A percentile compares a stretch with the other conserved stretches of the same genome.
Conservation (phyloP, 2,888 invertebrate species). For the Ennomos quercinarius region DNA sequence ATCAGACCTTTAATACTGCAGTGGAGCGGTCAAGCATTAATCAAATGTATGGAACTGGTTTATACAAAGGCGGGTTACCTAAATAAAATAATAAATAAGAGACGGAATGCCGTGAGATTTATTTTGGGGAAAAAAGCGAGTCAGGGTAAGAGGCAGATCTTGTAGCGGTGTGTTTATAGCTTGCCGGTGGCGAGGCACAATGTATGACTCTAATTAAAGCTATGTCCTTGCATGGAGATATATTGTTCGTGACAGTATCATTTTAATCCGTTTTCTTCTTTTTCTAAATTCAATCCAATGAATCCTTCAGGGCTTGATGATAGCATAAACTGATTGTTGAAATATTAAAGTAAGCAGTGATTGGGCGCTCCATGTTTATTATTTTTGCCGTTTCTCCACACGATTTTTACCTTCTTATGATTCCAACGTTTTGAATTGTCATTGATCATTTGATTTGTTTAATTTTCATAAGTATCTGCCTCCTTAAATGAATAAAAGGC, state of each 20-base stretch:
- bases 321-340: background rate
- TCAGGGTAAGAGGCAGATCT: conserved; percentile 74
- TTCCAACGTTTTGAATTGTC: no score
- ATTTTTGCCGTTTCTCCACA: no score
- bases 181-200: conserved; percentile 69
- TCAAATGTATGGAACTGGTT: conserved; percentile 80
- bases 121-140: conserved; percentile 79
- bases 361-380: no score
- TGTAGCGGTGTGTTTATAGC: conserved; percentile 79
- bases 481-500: no score
- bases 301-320: conserved; percentile 22
- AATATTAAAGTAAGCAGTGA: background rate
- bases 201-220: conserved; percentile 79
- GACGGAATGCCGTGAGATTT: conserved; percentile 80
- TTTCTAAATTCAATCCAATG: conserved; percentile 48
- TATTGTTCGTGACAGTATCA: conserved; percentile 60
- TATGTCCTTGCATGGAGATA: conserved; percentile 67
- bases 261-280: conserved; percentile 50
- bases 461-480: no score
- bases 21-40: conserved; percentile 73
- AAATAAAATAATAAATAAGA: conserved; percentile 85
- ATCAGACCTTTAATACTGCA: conserved; percentile 73
- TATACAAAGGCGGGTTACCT: conserved; percentile 75
- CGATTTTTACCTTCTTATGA: no score
- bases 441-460: no score